Conservation (phyloP, 2,888 invertebrate genomes). For the Encarsia formosa region DNA sequence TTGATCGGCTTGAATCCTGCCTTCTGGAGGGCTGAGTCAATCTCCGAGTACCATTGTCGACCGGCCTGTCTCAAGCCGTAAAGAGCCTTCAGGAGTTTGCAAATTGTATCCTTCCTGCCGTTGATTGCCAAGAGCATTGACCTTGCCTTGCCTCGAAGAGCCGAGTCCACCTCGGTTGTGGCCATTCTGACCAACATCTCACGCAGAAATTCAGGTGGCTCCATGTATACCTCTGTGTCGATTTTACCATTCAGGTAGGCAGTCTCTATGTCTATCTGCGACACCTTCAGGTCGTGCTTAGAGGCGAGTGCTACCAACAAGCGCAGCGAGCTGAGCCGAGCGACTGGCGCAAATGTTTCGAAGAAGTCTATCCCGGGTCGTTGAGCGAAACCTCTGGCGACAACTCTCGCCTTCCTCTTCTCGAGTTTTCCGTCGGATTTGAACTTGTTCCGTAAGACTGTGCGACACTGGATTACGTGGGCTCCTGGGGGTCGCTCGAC, state of each 20-base stretch:
- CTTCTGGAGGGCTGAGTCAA: not conserved
- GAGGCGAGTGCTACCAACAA: not conserved
- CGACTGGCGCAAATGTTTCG: conserved; percentile 8
- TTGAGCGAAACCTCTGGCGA: conserved; percentile 14
- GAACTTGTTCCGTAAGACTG: conserved; percentile 1
- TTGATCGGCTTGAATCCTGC: not conserved
- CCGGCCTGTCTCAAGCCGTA: conserved; percentile 4
- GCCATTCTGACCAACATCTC: not conserved
- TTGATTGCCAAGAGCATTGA: not conserved
- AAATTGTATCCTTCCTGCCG: not conserved
- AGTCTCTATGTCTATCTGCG: conserved; percentile 12
- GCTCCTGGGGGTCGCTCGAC: not conserved
- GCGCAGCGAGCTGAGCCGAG: not conserved
- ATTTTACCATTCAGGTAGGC: conserved; percentile 21
- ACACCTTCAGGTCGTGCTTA: not conserved
- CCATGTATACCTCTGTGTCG: conserved; percentile 14
- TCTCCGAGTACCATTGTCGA: conserved; percentile 1
- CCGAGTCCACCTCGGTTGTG: not conserved
- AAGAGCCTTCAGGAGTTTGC: conserved; percentile 1
- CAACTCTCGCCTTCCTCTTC: conserved; percentile 10
- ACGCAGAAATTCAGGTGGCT: not conserved
- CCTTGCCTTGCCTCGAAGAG: not conserved
- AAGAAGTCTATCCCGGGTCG: conserved; percentile 6
- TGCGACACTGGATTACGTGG: not conserved
- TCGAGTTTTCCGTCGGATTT: not conserved